These are phyloP conservation scores for Laticauda laticaudata DNA, from an alignment of 2,113 vertebrate genomes.

Conservation along the genomic window DNA sequence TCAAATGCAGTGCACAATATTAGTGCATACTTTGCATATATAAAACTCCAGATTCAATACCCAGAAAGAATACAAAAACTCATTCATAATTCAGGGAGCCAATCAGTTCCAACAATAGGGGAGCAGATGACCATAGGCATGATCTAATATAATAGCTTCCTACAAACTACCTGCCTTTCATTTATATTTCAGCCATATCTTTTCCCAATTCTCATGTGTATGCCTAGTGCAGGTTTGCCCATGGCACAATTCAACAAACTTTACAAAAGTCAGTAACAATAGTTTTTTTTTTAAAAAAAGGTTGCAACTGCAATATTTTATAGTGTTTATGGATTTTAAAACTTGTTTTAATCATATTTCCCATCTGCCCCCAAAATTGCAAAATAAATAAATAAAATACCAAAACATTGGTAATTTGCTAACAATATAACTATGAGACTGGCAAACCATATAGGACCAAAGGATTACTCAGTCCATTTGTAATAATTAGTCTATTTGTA, in stretches of 20 bases:
- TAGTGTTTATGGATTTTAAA: background rate
- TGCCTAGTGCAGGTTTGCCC: background rate
- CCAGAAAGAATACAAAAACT: background rate
- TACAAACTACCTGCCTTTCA: background rate
- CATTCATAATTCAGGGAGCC: background rate
- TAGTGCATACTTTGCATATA: background rate
- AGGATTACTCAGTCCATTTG: background rate
- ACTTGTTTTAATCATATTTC: background rate
- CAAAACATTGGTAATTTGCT: background rate
- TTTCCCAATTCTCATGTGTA: background rate
- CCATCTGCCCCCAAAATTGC: background rate
- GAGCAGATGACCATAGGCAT: background rate
- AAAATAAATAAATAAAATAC: background rate
- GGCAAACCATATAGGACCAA: background rate
- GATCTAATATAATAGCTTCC: background rate
- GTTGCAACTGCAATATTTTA: background rate
- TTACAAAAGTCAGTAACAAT: background rate
- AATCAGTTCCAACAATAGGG: background rate
- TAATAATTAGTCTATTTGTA: background rate
- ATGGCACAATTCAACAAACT: background rate
- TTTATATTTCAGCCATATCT: background rate
- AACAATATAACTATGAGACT: background rate
- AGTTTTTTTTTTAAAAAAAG: background rate
- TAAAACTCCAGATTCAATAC: background rate
- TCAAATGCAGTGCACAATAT: background rate